These are phyloP conservation scores for Accipiter badius DNA, from an alignment of 2,797 vertebrate species.

Conservation along the genomic window DNA sequence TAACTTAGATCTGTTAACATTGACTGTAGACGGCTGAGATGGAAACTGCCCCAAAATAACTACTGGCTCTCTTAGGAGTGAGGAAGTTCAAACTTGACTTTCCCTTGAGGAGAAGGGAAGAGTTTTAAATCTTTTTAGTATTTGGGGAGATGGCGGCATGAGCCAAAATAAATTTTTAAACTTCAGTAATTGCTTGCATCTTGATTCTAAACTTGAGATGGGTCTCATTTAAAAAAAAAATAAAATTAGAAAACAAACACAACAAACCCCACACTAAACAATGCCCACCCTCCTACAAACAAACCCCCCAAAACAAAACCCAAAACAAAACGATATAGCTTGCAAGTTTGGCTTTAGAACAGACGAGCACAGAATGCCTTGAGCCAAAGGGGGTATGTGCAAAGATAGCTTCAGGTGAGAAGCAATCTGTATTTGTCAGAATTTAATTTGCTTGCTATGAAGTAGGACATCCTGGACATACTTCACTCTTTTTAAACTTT, in stretches of 20 bases:
- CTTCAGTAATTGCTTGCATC: background rate
- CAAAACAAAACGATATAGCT: background rate
- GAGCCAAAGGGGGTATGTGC: accelerated
- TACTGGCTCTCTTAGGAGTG: background rate
- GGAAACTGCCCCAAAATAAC: too few relatives aligned
- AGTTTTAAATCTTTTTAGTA: background rate
- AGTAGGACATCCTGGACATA: background rate
- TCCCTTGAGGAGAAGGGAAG: background rate
- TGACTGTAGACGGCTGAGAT: background rate
- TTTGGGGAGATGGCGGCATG: background rate
- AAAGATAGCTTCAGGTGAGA: background rate
- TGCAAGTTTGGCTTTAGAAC: background rate
- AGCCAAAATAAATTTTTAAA: background rate
- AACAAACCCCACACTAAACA: background rate
- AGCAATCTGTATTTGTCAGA: background rate
- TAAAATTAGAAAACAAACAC: background rate
- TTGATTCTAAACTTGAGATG: background rate
- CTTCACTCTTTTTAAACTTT: background rate
- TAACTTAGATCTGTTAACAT: background rate
- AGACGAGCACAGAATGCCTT: background rate
- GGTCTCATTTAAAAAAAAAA: background rate
- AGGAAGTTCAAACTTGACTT: background rate
- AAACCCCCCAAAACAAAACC: background rate
- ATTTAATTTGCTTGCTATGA: background rate
- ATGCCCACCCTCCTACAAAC: background rate